Base-by-base conservation (phyloP, 2,888 invertebrate genomes). In the Melieria omissa region DNA sequence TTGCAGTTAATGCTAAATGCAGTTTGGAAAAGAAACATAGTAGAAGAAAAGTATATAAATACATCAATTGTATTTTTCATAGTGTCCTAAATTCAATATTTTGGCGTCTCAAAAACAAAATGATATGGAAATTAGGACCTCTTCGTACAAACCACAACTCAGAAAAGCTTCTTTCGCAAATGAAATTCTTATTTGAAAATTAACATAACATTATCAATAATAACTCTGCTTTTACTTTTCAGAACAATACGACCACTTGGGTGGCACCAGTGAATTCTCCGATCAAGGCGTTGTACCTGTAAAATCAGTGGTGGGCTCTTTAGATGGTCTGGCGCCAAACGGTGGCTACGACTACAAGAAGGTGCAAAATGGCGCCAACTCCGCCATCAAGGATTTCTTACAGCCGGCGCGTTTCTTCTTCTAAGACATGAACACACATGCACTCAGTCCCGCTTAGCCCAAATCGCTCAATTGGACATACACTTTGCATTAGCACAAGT, bases 191-290 rank as follows among this genome's bases (percentile, higher is more conserved):
- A 29, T 29, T 29, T 29, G 1, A 29, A n/a, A 3, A 16, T n/a
- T 5, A 63, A 63, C 55, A 52, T 10, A 9, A 57, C 45, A 47
- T 4, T 3, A 7, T 8, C 4, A 41, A 60, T 44, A 7, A 62
- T 62, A 5, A 62, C 4, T 49, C 64, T 8, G 5, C 61, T 65
- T 70, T 41, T 42, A 29, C 42, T 49, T 65, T 65, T 10, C 61
- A 82, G 82, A 78, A 46, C 84, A 85, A 77, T 85, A 84, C 71
- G 84, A 85, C 65, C 75, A 80, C 52, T 78, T 85, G 45, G 85
- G 85, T 9, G 85, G 85, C 46, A 81, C 81, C 54, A 83, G 80
- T 4, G 81, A 85, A 66, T 79, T 80, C 57, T 78, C 79, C 0
- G 83, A 84, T 5, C 81, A 84, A 64, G 82, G 79, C 70, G 78